Evolutionary conservation across 2,113 vertebrate genomes (phyloP).

Genomic region (Ranitomeya imitator): DNA sequence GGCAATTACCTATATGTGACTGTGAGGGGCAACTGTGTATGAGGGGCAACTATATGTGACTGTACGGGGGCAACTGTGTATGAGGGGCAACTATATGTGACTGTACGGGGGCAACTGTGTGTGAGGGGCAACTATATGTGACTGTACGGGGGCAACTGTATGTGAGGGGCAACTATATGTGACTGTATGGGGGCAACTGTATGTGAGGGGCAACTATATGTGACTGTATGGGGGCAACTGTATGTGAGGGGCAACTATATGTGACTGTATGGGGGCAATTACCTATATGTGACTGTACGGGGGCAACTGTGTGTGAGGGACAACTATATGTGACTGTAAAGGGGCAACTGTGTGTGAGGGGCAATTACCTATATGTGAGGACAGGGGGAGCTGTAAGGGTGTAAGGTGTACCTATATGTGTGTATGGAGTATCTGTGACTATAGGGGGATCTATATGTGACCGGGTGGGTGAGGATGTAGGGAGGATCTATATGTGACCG

Average conservation of each 20-base stretch:
- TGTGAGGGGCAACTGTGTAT: neutral
- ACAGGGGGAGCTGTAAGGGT: neutral
- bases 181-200: no score
- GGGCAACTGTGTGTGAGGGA: neutral
- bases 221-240: no score
- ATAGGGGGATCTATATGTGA: neutral
- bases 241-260: neutral
- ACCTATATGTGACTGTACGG: neutral
- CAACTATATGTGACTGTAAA: neutral
- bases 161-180: no score
- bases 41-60: neutral
- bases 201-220: no score
- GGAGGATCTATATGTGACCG: neutral
- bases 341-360: no score
- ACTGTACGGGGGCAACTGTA: no score
- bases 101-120: no score
- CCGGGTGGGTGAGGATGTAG: neutral
- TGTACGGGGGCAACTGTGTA: no score
- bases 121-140: neutral
- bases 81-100: no score
- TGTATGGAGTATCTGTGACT: neutral
- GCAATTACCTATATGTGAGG: no score
- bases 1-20: neutral
- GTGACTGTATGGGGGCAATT: neutral
- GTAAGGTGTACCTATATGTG: neutral